phyloP scores from a whole-genome alignment of 2,797 vertebrate species.

The Valencia hispanica region DNA sequence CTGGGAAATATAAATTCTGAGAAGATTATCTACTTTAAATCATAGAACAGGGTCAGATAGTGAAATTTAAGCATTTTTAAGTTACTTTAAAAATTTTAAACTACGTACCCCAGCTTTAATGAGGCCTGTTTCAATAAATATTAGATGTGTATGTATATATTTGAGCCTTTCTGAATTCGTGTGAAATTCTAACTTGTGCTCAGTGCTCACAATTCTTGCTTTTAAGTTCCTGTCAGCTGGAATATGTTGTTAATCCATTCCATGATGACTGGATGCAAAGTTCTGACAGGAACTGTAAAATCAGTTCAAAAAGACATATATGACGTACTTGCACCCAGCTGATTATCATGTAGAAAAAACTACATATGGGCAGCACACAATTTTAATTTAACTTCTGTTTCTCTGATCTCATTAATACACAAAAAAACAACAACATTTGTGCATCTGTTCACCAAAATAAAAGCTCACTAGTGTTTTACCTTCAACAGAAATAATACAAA shows the following conservation, averaged over 20 bases:
- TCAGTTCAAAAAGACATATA: not conserved
- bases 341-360: not conserved
- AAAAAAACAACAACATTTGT: not conserved
- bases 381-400: not conserved
- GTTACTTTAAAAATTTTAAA: too few relatives aligned
- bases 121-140: too few relatives aligned
- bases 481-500: conserved; percentile 4
- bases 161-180: not conserved
- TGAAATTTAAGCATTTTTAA: too few relatives aligned
- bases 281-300: not conserved
- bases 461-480: conserved; percentile 15
- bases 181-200: not conserved
- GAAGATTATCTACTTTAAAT: too few relatives aligned
- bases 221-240: too few relatives aligned
- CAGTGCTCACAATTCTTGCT: too few relatives aligned
- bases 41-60: too few relatives aligned
- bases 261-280: not conserved
- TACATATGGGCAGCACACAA: not conserved
- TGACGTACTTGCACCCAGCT: not conserved
- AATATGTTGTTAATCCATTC: too few relatives aligned
- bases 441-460: not conserved
- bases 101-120: too few relatives aligned
- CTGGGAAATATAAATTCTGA: too few relatives aligned
- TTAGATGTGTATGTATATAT: not conserved
- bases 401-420: not conserved